These are phyloP conservation scores for Anastrepha ludens DNA, from an alignment of 1,140 invertebrate species.

Conservation along the genomic window DNA sequence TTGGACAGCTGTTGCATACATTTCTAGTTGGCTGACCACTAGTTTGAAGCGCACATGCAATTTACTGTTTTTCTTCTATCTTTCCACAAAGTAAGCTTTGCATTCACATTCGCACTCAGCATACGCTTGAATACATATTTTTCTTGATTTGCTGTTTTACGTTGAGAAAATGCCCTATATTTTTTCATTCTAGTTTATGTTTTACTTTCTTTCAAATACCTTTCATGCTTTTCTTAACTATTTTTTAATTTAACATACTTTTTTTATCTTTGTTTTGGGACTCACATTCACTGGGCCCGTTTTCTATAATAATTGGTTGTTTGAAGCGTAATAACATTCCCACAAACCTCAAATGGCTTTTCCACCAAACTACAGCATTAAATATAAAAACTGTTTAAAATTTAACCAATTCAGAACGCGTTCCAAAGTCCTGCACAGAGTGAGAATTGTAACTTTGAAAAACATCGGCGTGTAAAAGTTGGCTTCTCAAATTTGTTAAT, in stretches of 20 bases:
- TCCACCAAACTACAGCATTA: no score
- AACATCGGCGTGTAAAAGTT: no score
- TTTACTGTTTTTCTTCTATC: constrained; percentile 28
- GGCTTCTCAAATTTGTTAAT: no score
- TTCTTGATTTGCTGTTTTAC: constrained; percentile 24
- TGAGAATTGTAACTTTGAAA: no score
- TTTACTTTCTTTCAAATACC: background rate
- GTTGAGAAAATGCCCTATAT: background rate
- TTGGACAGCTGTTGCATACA: constrained; percentile 52
- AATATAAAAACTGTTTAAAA: no score
- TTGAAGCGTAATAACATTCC: no score
- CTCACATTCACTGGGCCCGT: no score
- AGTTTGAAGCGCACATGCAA: constrained; percentile 19
- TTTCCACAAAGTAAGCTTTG: constrained; percentile 11
- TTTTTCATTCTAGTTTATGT: background rate
- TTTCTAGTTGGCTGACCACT: constrained; percentile 44
- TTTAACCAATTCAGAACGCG: no score
- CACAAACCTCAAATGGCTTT: no score
- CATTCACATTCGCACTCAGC: background rate
- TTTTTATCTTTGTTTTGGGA: background rate
- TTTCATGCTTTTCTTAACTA: background rate
- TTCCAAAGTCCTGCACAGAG: no score
- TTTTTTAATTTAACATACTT: background rate
- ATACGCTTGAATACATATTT: background rate
- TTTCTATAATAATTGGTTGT: no score